Conservation (phyloP, 2,113 vertebrate species). For the Beaufortia kweichowensis region DNA sequence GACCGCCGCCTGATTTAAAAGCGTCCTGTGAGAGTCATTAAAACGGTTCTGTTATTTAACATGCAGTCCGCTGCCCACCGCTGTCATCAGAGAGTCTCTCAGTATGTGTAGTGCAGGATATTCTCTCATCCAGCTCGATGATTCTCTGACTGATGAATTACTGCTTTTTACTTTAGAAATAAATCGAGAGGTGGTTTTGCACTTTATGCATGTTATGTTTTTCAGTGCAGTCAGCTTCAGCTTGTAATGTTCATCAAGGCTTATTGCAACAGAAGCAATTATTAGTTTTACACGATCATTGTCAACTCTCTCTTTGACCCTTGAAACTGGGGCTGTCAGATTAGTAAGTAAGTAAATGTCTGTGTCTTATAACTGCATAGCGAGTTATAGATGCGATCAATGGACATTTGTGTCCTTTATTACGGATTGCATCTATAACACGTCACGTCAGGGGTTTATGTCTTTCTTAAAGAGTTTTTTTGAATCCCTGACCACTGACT, state of each 20-base stretch:
- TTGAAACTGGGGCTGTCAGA: background rate
- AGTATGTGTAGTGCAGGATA: conserved; percentile 17
- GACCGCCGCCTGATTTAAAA: conserved; percentile 71
- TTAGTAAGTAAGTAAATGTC: too few relatives aligned
- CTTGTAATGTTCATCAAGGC: background rate
- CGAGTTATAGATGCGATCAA: too few relatives aligned
- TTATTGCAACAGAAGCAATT: background rate
- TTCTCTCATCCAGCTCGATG: background rate
- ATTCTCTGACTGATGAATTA: background rate
- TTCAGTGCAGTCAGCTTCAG: too few relatives aligned
- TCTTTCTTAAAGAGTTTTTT: too few relatives aligned
- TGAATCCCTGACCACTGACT: too few relatives aligned
- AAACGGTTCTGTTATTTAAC: conserved; percentile 72
- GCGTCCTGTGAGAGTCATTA: conserved; percentile 81
- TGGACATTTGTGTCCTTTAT: too few relatives aligned
- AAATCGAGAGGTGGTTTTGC: background rate
- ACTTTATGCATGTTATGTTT: too few relatives aligned
- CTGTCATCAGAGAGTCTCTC: conserved; percentile 41
- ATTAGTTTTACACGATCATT: background rate
- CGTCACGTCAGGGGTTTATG: too few relatives aligned
- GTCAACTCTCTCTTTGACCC: background rate
- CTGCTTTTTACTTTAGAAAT: background rate
- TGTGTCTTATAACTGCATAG: too few relatives aligned
- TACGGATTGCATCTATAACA: too few relatives aligned
- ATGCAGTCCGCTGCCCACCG: conserved; percentile 52